Evolutionary conservation across 2,888 invertebrate genomes (phyloP), one percentile per base, ranked within the genome.

Genomic region (Drosophila hawaiiensis): DNA sequence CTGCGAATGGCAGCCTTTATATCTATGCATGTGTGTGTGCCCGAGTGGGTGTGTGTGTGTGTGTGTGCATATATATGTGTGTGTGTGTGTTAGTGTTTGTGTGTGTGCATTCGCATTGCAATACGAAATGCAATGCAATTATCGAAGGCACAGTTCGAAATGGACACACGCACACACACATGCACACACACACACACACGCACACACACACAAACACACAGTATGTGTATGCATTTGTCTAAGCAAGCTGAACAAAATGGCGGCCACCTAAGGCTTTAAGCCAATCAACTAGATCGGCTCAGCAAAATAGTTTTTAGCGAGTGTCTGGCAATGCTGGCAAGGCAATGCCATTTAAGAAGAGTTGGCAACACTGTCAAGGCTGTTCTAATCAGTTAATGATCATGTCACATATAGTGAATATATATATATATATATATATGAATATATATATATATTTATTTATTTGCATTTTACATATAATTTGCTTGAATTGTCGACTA

Each of bases 1-100:
- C 59, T 68, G 69, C 69, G 62, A 72, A 72, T 76, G 60, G 52
- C 67, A 77, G 53, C 55, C 35, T 9, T 56, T 25, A 22, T 54
- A 62, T 56, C 0, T 75, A 56, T 56, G 53, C 54, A n/a, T 41
- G n/a, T 47, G 31, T 49, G 14, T 35, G 25, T 54, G 43, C 12
- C 12, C 12, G 41, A 12, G 16, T 47, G 37, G 22, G 25, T 29
- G 28, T 22, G 49, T 37, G 53, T 37, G 14, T 22, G 14, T 7
- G 4, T 2, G 14, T 7, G 37, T 7, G 16, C 16, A 16, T 12
- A 12, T n/a, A n/a, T n/a, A n/a, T 33, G 33, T 14, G 6, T 22
- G 33, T 33, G 33, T 35, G 12, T 35, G 35, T 4, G 35, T 35
- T 1, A 29, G 19, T 39, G 25, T 29, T 29, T 14, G 35, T 60